A percentile compares a stretch with the other conserved stretches of the same genome.
Conservation (phyloP, 2,113 vertebrate species). For the Rhabdomys dilectus region DNA sequence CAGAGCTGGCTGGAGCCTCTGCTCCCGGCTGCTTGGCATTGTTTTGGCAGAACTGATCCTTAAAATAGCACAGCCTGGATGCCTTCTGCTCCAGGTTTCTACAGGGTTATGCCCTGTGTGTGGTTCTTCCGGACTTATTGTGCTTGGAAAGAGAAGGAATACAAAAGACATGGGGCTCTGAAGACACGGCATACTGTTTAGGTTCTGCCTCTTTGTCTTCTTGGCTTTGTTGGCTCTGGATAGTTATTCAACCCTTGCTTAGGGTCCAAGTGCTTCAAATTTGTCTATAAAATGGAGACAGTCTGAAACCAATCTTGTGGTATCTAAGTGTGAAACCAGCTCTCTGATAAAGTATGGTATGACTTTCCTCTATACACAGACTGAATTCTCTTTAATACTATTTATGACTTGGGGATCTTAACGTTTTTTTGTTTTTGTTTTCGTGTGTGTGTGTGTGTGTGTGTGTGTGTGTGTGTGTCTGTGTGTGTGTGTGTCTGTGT, state of each 20-base stretch:
- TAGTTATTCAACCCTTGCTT: not conserved
- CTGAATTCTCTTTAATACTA: not conserved
- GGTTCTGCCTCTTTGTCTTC: not conserved
- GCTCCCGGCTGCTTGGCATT: not conserved
- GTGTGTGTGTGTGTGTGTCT: too few species aligned
- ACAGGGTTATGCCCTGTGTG: not conserved
- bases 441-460: too few species aligned
- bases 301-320: not conserved
- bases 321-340: not conserved
- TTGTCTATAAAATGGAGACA: not conserved
- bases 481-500: too few species aligned
- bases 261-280: not conserved
- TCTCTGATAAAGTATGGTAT: not conserved
- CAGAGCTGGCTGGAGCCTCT: not conserved
- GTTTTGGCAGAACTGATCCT: constrained; percentile 53
- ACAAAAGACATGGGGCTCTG: not conserved
- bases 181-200: not conserved
- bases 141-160: not conserved
- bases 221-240: not conserved
- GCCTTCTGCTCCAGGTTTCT: constrained; percentile 14
- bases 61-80: constrained; percentile 55
- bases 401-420: not conserved
- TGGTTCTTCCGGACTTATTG: not conserved
- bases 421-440: not conserved
- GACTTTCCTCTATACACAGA: not conserved